Conservation (phyloP, 2,113 vertebrate species). For the Dipodomys ordii region DNA sequence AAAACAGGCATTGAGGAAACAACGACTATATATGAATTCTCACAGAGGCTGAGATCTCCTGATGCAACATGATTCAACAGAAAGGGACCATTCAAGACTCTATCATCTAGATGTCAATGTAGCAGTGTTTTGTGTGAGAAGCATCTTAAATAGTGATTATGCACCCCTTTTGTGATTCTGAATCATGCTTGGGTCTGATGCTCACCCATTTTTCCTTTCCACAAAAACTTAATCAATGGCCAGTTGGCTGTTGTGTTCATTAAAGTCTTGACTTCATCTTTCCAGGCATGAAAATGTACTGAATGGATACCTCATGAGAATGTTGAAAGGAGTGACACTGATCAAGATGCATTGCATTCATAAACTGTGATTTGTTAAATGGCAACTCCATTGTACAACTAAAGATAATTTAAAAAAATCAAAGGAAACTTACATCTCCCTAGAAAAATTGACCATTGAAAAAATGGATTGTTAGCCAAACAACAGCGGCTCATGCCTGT, state of each 20-base stretch:
- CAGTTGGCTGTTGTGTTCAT: not conserved
- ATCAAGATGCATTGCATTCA: too few relatives aligned
- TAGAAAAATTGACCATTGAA: slow-evolving; percentile 55
- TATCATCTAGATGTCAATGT: not conserved
- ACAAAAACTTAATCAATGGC: not conserved
- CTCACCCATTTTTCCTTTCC: not conserved
- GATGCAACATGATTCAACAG: not conserved
- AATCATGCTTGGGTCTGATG: not conserved
- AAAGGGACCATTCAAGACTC: not conserved
- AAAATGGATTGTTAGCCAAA: not conserved
- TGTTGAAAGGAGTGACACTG: too few relatives aligned
- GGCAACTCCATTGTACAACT: too few relatives aligned
- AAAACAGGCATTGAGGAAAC: slow-evolving; percentile 14
- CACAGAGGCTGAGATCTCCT: not conserved
- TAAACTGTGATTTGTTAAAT: too few relatives aligned
- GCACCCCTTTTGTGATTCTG: not conserved
- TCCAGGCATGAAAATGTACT: not conserved
- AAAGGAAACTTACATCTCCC: slow-evolving; percentile 49
- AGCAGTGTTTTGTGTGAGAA: not conserved
- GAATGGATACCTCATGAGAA: not conserved
- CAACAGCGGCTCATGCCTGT: not conserved
- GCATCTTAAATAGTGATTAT: not conserved
- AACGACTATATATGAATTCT: not conserved
- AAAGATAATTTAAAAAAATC: not conserved
- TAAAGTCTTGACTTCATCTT: not conserved